Evolutionary conservation across 2,888 invertebrate genomes (phyloP).

Genomic region (Meteorus cinctellus): DNA sequence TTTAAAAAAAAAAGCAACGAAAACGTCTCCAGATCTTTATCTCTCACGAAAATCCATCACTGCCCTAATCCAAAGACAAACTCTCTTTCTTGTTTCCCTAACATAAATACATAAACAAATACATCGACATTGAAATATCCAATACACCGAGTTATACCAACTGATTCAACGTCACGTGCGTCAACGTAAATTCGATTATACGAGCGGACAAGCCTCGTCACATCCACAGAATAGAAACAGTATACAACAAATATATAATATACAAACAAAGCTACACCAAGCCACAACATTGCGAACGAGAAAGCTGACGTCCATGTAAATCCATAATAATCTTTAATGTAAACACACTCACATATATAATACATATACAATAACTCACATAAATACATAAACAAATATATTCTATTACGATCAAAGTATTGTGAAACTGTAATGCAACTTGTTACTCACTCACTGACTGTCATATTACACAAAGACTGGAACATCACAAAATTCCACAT

Average conservation of each 20-base stretch:
- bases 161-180: conserved; percentile 37
- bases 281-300: conserved; percentile 18
- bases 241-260: not conserved
- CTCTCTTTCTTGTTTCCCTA: not conserved
- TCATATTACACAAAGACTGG: not conserved
- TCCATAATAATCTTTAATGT: conserved; percentile 19
- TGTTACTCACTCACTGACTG: not conserved
- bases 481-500: not conserved
- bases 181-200: conserved; percentile 47
- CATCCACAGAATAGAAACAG: conserved; percentile 26
- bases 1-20: not conserved
- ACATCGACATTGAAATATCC: not conserved
- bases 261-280: not conserved
- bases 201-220: conserved; percentile 41
- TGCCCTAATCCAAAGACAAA: not conserved
- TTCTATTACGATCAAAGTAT: not conserved
- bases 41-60: not conserved
- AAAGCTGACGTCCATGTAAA: conserved; percentile 21
- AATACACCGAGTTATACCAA: conserved; percentile 19
- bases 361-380: not conserved
- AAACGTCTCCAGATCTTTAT: not conserved
- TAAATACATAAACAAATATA: not conserved
- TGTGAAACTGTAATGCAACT: not conserved
- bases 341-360: not conserved
- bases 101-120: conserved; percentile 3